Percentiles rank a stretch among this genome's conserved stretches.
These are phyloP conservation scores for Vireo griseus DNA, from an alignment of 2,797 vertebrate species.

Conservation along the genomic window DNA sequence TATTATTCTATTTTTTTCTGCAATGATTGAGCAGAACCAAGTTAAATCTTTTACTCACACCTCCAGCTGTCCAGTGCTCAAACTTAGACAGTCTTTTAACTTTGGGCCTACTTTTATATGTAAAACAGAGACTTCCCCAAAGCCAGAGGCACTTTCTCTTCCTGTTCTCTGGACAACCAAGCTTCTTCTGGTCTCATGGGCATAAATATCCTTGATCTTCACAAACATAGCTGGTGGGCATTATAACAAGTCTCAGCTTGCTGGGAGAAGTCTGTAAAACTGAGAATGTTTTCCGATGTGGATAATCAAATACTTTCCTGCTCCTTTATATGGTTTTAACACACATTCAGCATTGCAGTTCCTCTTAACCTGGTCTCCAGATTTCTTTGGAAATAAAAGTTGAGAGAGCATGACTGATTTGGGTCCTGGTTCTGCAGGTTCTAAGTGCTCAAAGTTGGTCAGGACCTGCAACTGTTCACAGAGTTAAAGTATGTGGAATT, in stretches of 20 bases:
- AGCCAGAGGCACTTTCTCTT: not conserved
- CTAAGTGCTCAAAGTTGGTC: not conserved
- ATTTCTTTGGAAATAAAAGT: not conserved
- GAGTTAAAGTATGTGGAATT: not conserved
- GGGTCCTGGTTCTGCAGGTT: not conserved
- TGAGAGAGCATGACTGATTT: not conserved
- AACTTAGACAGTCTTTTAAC: not conserved
- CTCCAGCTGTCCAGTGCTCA: not conserved
- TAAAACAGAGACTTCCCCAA: not conserved
- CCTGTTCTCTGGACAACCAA: not conserved
- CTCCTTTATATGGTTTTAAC: conserved; percentile 14
- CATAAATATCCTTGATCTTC: conserved; percentile 21
- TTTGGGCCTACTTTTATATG: not conserved
- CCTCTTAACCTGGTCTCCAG: conserved; percentile 2
- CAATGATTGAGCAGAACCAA: not conserved
- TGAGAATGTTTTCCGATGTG: not conserved
- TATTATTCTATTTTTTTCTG: not conserved
- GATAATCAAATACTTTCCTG: conserved; percentile 15
- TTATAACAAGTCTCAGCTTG: conserved; percentile 19
- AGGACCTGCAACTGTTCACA: not conserved
- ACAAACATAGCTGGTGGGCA: not conserved
- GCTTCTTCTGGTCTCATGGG: not conserved
- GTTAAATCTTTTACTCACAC: not conserved
- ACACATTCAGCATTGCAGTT: not conserved
- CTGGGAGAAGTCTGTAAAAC: conserved; percentile 46